Percentiles rank a stretch among this genome's conserved stretches.
phyloP scores from a whole-genome alignment of 2,797 vertebrate species.

The Pantherophis vulpinus region DNA sequence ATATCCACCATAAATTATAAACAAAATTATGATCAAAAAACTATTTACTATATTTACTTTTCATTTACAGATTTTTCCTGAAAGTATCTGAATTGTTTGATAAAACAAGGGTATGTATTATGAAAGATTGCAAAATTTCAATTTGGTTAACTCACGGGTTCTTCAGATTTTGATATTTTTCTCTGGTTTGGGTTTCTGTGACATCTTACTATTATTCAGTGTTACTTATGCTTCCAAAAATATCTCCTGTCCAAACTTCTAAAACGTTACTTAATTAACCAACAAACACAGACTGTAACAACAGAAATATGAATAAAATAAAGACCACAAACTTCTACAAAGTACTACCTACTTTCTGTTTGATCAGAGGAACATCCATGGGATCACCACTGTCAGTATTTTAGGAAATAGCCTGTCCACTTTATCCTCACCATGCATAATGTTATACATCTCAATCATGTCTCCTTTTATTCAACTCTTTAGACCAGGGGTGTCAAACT shows the following conservation, averaged over 20 bases:
- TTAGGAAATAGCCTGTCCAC: not conserved
- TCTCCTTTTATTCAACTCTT: not conserved
- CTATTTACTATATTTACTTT: conserved; percentile 42
- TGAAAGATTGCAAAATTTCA: conserved; percentile 5
- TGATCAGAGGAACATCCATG: not conserved
- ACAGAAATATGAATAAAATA: not conserved
- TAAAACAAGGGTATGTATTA: conserved; percentile 90
- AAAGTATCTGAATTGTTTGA: conserved; percentile 97
- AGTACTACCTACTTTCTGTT: not conserved
- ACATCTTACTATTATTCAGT: not conserved
- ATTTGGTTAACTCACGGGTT: not conserved
- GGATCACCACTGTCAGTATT: not conserved
- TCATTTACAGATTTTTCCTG: conserved; percentile 87
- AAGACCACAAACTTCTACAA: not conserved
- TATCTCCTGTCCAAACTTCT: not conserved
- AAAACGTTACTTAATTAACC: not conserved
- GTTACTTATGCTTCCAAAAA: not conserved
- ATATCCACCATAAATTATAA: not conserved
- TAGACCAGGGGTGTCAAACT: not conserved
- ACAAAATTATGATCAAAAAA: conserved; percentile 24
- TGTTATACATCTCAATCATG: not conserved
- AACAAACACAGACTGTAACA: not conserved
- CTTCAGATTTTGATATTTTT: not conserved
- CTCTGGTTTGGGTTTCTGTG: not conserved
- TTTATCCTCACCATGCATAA: not conserved